These are phyloP conservation scores for Limanda limanda DNA, from an alignment of 2,113 vertebrate genomes.

Conservation along the genomic window DNA sequence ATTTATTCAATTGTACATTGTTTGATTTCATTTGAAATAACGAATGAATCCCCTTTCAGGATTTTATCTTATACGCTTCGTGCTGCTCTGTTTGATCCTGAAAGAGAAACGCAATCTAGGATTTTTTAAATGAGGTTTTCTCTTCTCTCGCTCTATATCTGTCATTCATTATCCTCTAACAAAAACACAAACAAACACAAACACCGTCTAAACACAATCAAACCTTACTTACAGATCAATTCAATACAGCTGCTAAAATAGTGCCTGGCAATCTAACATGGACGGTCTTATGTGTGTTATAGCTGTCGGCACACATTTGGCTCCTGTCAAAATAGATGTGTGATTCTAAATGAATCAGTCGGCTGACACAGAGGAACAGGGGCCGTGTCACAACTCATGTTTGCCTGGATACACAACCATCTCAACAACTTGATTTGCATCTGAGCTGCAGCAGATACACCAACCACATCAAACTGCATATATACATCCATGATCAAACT, in stretches of 20 bases:
- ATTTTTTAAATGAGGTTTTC: neutral
- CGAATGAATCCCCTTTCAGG: conserved; percentile 35
- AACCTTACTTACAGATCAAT: conserved; percentile 2
- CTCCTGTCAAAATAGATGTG: conserved; percentile 32
- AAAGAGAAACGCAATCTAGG: neutral
- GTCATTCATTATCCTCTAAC: conserved; percentile 20
- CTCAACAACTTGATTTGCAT: conserved; percentile 20
- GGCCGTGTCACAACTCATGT: conserved; percentile 2
- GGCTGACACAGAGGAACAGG: conserved; percentile 15
- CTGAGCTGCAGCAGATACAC: conserved; percentile 3
- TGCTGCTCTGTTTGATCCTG: no score
- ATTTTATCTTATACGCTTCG: no score
- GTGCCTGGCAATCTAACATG: conserved; percentile 6
- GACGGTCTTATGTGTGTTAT: conserved; percentile 9
- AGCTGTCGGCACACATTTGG: conserved; percentile 38
- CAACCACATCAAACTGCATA: conserved; percentile 57
- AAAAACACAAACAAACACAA: conserved; percentile 18
- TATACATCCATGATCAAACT: conserved; percentile 40
- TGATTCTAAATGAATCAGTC: conserved; percentile 26
- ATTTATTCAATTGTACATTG: conserved; percentile 4
- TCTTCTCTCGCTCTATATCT: conserved; percentile 7
- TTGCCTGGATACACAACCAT: conserved; percentile 15
- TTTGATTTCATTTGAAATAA: conserved; percentile 46
- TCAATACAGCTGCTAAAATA: conserved; percentile 44
- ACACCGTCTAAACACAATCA: neutral